phyloP scores from a whole-genome alignment of 2,113 vertebrate genomes.

The Elephas maximus region DNA sequence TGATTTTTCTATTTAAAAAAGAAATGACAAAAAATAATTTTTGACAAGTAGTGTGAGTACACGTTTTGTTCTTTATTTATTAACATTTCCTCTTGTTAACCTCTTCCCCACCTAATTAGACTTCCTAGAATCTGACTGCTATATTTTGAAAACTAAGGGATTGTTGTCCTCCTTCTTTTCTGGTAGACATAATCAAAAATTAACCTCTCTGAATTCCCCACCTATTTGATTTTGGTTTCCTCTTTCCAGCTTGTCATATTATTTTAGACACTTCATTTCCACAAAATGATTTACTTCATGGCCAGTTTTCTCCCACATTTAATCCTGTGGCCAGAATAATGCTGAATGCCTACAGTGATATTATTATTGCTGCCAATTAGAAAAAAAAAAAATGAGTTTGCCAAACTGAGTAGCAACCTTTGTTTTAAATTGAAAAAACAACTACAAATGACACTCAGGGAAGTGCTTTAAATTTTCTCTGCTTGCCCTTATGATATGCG shows the following conservation, averaged over 20 bases:
- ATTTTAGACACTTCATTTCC: background rate
- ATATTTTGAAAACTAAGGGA: conserved; percentile 7
- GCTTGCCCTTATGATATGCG: background rate
- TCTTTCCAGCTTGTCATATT: background rate
- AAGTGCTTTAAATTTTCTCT: background rate
- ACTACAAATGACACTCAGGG: background rate
- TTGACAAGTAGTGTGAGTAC: background rate
- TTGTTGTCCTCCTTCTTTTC: background rate
- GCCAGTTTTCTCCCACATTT: background rate
- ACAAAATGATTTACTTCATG: background rate
- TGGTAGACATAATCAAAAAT: background rate
- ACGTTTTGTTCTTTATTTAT: background rate
- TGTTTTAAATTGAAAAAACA: background rate
- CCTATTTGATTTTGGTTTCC: background rate
- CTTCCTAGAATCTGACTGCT: background rate
- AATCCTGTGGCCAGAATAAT: background rate
- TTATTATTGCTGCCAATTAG: background rate
- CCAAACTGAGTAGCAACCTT: background rate
- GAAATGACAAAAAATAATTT: background rate
- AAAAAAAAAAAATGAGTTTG: conserved; percentile 1
- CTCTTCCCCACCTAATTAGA: background rate
- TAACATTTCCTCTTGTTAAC: background rate
- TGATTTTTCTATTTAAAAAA: background rate
- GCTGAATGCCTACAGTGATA: background rate
- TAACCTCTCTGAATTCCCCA: background rate